Percentiles rank a stretch among this genome's conserved stretches.
Conservation (phyloP, 2,113 vertebrate species). For the Saiga tatarica region DNA sequence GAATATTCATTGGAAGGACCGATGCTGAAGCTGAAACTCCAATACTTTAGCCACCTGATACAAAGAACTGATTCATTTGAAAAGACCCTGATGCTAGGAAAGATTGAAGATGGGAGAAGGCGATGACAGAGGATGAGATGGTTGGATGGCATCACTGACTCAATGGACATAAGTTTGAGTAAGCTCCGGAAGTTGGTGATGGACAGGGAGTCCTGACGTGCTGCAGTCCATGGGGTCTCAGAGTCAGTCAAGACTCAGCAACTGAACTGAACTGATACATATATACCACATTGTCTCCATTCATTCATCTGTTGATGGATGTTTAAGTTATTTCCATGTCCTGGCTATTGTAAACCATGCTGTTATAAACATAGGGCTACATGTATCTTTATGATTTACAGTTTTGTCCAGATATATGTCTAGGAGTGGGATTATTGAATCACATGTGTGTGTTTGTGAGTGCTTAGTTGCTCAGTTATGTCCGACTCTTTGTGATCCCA, state of each 20-base stretch:
- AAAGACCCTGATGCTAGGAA: background rate
- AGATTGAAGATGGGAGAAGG: background rate
- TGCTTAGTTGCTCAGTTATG: too few species aligned
- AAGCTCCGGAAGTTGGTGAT: accelerated
- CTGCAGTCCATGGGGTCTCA: accelerated
- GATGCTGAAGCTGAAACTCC: background rate
- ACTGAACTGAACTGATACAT: background rate
- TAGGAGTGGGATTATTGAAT: too few species aligned
- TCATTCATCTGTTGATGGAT: too few species aligned
- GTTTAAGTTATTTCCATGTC: too few species aligned
- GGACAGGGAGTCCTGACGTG: background rate
- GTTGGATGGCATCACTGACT: background rate
- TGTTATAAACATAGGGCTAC: too few species aligned
- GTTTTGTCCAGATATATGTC: too few species aligned
- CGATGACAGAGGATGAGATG: background rate
- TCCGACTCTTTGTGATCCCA: too few species aligned
- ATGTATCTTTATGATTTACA: too few species aligned
- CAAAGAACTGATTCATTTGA: background rate
- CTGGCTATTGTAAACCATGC: too few species aligned
- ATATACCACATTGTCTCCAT: accelerated
- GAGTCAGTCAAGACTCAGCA: background rate
- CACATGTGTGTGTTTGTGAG: too few species aligned
- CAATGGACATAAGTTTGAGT: background rate
- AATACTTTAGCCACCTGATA: background rate
- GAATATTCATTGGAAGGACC: background rate